phyloP scores from a whole-genome alignment of 2,113 vertebrate species.

The Candoia aspera region DNA sequence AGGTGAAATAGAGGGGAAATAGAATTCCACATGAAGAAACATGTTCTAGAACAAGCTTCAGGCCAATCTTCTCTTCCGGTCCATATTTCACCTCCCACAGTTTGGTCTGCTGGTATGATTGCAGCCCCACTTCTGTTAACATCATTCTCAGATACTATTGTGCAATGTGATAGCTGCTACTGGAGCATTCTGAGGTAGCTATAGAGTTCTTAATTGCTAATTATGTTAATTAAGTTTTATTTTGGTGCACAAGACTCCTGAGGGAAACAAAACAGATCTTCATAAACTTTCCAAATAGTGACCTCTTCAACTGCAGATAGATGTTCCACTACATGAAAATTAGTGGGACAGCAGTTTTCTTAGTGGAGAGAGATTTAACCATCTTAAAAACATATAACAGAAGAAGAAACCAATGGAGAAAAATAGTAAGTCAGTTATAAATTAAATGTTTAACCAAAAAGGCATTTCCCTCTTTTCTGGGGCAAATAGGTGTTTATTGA shows the following conservation, averaged over 20 bases:
- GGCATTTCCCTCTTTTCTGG: neutral
- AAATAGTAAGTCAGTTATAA: neutral
- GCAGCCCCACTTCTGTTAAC: neutral
- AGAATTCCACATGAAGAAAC: neutral
- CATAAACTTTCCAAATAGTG: neutral
- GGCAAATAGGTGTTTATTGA: neutral
- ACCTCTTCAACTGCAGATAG: no score
- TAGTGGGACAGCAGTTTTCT: neutral
- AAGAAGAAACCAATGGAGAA: neutral
- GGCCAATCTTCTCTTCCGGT: neutral
- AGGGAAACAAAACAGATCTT: no score
- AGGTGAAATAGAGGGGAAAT: neutral
- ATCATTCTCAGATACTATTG: neutral
- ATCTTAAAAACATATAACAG: neutral
- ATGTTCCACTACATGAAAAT: neutral
- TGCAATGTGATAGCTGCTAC: neutral
- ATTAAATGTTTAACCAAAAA: neutral
- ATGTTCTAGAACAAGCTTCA: neutral
- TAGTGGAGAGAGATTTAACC: neutral
- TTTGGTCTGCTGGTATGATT: neutral
- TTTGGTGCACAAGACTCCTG: neutral
- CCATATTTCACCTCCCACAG: neutral
- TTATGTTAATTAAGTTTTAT: neutral
- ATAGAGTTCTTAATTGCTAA: neutral
- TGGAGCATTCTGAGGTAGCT: no score